Evolutionary conservation across 2,797 vertebrate genomes (phyloP), one percentile per base, ranked within the genome.

Genomic region (Nannoperca obscura): DNA sequence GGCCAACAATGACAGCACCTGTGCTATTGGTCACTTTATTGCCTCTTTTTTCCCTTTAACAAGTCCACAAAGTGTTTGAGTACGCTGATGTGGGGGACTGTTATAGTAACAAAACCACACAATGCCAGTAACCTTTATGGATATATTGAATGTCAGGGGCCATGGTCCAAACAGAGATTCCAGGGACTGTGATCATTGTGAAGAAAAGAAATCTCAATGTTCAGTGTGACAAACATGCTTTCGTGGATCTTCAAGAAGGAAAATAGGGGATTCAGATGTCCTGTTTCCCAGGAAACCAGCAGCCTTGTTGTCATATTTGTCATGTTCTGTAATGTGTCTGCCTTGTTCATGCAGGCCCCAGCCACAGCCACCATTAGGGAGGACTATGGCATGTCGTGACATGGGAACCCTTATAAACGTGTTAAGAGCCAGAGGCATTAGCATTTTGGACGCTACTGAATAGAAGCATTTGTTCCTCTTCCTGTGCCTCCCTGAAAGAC

Each of bases 401-500:
- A 96, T 95, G 94, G 94, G 95, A 95, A 95, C 92, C 88, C 93
- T 95, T 94, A 94, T 95, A 95, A 95, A 95, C 91, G 93, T 94
- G 93, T 95, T 95, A 95, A 96, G 95, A 93, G 92, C 94, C 90
- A 88, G 94, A 91, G 91, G 90, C 94, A 96, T 96, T 96, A 94
- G 95, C 95, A 96, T 96, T 96, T 96, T 96, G 95, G 95, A 96
- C 82, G 86, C 83, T n/a, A 5, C 82, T 96, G 95, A 96, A 96
- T 95, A 80, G 94, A 90, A 80, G 84, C 86, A 84, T 94, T 96
- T 96, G 95, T 96, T 94, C 92, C 89, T 95, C 93, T 93, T 95
- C 94, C 94, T 95, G 93, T 91, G 92, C 92, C 93, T 94, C 92
- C 82, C 91, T 95, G 92, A 96, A 95, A 95, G 94, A 94, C 93